phyloP scores from a whole-genome alignment of 92 coral and sea anemone genomes.

The Palythoa caribaeorum region DNA sequence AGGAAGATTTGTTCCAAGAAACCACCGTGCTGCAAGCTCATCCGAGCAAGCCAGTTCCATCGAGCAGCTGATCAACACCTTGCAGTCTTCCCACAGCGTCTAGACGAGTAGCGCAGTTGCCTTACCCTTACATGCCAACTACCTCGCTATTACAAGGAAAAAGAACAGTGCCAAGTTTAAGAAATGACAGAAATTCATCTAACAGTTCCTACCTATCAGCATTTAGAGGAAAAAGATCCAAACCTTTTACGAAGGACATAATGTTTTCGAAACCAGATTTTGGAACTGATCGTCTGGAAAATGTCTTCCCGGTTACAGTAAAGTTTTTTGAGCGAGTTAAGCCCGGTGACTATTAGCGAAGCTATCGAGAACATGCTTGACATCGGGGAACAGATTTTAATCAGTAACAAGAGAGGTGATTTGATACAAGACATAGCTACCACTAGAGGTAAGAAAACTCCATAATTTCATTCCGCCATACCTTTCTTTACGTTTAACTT shows the following conservation, averaged over 20 bases:
- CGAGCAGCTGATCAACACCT: not conserved
- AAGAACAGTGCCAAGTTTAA: not conserved
- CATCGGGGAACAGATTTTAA: no score
- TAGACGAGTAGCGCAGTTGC: not conserved
- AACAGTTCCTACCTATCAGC: not conserved
- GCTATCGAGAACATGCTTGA: not conserved
- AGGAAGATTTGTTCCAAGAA: slow-evolving; percentile 30
- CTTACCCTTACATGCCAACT: slow-evolving; percentile 15
- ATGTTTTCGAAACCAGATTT: slow-evolving; percentile 24
- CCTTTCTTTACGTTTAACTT: no score
- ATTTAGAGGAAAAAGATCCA: not conserved
- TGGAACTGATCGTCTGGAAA: not conserved
- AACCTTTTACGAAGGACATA: slow-evolving; percentile 3
- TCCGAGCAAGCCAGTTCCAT: not conserved
- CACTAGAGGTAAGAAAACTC: no score
- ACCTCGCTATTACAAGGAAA: not conserved
- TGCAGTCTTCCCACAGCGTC: slow-evolving; percentile 12
- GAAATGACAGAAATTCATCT: not conserved
- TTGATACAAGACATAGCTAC: no score
- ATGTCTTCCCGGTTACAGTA: slow-evolving; percentile 6
- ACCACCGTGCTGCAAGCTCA: slow-evolving; percentile 15
- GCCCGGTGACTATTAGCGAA: not conserved
- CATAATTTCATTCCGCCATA: no score
- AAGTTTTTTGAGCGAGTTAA: slow-evolving; percentile 10
- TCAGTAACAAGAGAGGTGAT: no score